Conservation (phyloP, 2,888 invertebrate species). For the Bembecia ichneumoniformis region DNA sequence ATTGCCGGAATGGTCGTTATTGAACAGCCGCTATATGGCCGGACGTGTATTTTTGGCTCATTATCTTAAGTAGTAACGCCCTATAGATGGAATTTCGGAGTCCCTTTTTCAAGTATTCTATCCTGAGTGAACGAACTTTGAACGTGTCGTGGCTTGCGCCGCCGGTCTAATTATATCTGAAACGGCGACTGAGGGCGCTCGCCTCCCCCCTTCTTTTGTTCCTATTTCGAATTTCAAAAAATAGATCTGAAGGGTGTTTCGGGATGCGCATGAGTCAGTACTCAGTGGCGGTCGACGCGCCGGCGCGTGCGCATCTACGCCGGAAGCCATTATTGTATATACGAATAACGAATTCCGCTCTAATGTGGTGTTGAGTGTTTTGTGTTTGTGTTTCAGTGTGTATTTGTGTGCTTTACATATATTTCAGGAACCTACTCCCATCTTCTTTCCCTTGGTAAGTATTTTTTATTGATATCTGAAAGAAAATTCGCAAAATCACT, state of each 20-base stretch:
- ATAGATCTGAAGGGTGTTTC: constrained; percentile 61
- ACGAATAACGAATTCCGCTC: constrained; percentile 23
- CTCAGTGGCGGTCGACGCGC: constrained; percentile 60
- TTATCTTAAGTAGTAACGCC: constrained; percentile 26
- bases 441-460: too few species aligned
- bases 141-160: constrained; percentile 46
- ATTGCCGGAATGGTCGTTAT: constrained; percentile 40
- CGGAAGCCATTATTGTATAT: constrained; percentile 18
- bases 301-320: constrained; percentile 47
- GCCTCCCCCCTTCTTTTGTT: constrained; percentile 69
- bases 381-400: constrained; percentile 2
- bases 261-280: constrained; percentile 65
- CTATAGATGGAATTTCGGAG: constrained; percentile 33
- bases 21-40: constrained; percentile 29
- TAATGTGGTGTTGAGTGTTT: constrained; percentile 28
- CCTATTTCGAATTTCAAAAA: constrained; percentile 66
- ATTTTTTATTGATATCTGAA: too few species aligned
- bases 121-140: constrained; percentile 63
- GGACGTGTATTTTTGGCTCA: constrained; percentile 53
- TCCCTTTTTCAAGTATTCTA: constrained; percentile 30
- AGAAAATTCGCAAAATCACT: too few species aligned
- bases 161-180: constrained; percentile 49
- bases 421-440: neutral
- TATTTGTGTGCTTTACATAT: neutral
- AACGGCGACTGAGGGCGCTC: constrained; percentile 54